Evolutionary conservation across 2,797 vertebrate species (phyloP).

Genomic region (Chrosomus eos): DNA sequence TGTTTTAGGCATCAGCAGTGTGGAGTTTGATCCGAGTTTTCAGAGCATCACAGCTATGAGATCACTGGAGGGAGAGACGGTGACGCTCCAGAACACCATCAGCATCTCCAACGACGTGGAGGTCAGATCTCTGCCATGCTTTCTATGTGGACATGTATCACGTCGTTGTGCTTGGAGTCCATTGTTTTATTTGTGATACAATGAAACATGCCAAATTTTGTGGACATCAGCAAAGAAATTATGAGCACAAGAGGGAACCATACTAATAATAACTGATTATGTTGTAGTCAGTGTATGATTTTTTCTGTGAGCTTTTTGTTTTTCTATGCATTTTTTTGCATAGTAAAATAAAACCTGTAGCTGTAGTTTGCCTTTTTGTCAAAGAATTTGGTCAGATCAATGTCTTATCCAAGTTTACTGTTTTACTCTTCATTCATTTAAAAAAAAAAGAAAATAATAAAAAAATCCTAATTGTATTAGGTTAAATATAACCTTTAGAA

Average conservation of each 20-base stretch:
- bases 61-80: slow-evolving; percentile 92
- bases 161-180: background rate
- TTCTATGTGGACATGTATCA: background rate
- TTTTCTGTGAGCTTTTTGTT: no score
- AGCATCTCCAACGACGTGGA: slow-evolving; percentile 90
- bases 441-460: no score
- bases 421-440: background rate
- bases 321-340: no score
- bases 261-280: background rate
- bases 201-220: background rate
- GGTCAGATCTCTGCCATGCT: slow-evolving; percentile 73
- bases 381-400: background rate
- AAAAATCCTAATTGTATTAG: no score
- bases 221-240: background rate
- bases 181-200: background rate
- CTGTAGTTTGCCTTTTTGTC: background rate
- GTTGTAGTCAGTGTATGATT: background rate
- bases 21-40: slow-evolving; percentile 89
- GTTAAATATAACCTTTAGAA: no score
- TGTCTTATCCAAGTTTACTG: background rate
- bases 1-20: slow-evolving; percentile 89
- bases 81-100: slow-evolving; percentile 87
- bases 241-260: background rate
- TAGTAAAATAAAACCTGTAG: no score
- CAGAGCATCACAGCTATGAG: slow-evolving; percentile 92